Conservation (phyloP, 1,140 invertebrate genomes). For the Aphis craccivora region DNA sequence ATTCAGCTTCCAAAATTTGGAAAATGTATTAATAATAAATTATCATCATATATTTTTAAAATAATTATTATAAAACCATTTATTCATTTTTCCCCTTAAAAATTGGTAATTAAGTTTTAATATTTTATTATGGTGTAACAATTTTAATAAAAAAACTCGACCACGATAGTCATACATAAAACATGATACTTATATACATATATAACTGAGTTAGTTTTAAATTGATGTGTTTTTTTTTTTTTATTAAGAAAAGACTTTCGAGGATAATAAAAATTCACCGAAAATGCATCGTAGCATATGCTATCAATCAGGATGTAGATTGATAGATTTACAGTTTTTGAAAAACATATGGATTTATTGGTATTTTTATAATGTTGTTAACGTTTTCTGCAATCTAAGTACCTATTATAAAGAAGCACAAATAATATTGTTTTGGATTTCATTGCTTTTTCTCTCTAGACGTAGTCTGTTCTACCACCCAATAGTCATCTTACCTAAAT, state of each 20-base stretch:
- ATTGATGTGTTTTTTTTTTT: conserved; percentile 33
- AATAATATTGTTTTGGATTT: not conserved
- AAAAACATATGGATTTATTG: not conserved
- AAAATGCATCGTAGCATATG: not conserved
- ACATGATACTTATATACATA: too few species aligned
- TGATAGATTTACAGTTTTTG: not conserved
- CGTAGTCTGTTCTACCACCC: not conserved
- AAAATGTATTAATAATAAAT: too few species aligned
- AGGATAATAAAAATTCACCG: not conserved
- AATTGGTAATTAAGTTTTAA: too few species aligned
- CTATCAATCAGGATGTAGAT: conserved; percentile 33
- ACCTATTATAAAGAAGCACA: not conserved
- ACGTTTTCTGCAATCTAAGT: not conserved
- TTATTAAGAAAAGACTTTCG: not conserved
- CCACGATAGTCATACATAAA: too few species aligned
- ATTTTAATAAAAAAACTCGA: too few species aligned
- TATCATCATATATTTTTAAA: too few species aligned
- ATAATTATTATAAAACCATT: too few species aligned
- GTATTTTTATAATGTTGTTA: not conserved
- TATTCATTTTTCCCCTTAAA: too few species aligned
- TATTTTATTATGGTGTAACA: too few species aligned
- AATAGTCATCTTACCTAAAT: not conserved
- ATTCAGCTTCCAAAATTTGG: too few species aligned
- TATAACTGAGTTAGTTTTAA: not conserved
- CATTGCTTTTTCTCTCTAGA: too few species aligned